Percentiles rank a stretch among this genome's conserved stretches.
Evolutionary conservation across 35 echinoderm and acorn worm genomes (phyloP).

Genomic region (Hemicentrotus pulcherrimus): DNA sequence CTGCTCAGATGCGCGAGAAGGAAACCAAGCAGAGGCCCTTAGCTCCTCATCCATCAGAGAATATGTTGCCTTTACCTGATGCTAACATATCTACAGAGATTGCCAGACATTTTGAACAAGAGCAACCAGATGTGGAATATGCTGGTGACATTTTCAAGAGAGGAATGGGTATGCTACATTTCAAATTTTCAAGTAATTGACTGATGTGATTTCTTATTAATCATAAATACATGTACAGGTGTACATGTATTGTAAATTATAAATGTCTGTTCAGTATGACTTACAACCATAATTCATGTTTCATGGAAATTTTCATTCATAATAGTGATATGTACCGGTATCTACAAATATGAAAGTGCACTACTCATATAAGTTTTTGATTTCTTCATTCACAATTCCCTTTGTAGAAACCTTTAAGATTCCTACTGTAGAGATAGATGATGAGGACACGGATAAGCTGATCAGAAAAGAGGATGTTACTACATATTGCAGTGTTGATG

Average conservation of each 20-base stretch:
- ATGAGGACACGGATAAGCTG: not conserved
- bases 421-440: not conserved
- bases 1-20: not conserved
- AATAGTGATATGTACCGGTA: not conserved
- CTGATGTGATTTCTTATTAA: too few relatives aligned
- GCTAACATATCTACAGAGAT: slow-evolving; percentile 59
- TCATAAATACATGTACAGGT: too few relatives aligned
- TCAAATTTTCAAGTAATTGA: not conserved
- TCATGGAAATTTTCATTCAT: too few relatives aligned
- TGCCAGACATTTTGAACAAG: slow-evolving; percentile 27
- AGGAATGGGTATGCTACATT: not conserved
- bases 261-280: too few relatives aligned
- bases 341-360: not conserved
- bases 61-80: not conserved
- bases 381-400: not conserved
- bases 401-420: not conserved
- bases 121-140: not conserved
- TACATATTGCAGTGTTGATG: not conserved
- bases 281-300: too few relatives aligned
- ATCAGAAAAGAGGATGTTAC: not conserved
- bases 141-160: not conserved
- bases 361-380: not conserved
- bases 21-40: not conserved
- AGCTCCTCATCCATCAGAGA: slow-evolving; percentile 3
- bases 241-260: too few relatives aligned